phyloP scores from a whole-genome alignment of 1,140 invertebrate species.

The Lucilia sericata region DNA sequence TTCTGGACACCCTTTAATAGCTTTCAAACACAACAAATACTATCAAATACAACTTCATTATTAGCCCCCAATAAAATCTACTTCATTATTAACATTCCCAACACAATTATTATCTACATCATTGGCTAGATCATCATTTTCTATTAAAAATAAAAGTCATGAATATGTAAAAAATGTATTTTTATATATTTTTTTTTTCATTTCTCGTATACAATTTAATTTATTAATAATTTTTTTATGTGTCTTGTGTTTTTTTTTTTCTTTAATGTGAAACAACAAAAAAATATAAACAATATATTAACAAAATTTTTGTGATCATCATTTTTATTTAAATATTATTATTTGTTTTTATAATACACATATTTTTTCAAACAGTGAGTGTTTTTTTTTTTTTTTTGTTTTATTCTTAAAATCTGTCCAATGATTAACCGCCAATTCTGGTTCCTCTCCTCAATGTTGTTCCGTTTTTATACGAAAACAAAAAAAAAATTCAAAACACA shows the following conservation, averaged over 20 bases:
- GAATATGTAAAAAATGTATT: neutral
- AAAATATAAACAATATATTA: neutral
- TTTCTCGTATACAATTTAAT: neutral
- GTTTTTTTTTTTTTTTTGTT: neutral
- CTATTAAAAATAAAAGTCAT: slow-evolving; percentile 3
- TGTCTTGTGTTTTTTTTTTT: neutral
- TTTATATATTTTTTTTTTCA: neutral
- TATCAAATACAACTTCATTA: too few relatives aligned
- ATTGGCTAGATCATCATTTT: neutral
- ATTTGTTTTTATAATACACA: neutral
- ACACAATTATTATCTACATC: neutral
- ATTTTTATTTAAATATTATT: slow-evolving; percentile 13
- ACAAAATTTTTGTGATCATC: slow-evolving; percentile 12
- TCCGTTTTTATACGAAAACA: slow-evolving; percentile 6
- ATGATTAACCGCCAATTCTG: slow-evolving; percentile 21
- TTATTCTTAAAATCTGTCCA: neutral
- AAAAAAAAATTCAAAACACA: neutral
- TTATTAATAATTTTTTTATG: neutral
- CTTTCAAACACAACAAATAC: too few relatives aligned
- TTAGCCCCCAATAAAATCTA: too few relatives aligned
- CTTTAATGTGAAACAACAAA: neutral
- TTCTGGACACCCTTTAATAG: too few relatives aligned
- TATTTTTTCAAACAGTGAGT: neutral
- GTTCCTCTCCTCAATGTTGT: slow-evolving; percentile 21
- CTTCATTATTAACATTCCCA: neutral